Percentiles rank a stretch among this genome's conserved stretches.
Evolutionary conservation across 1,140 invertebrate species (phyloP).

Genomic region (Amphibalanus amphitrite): DNA sequence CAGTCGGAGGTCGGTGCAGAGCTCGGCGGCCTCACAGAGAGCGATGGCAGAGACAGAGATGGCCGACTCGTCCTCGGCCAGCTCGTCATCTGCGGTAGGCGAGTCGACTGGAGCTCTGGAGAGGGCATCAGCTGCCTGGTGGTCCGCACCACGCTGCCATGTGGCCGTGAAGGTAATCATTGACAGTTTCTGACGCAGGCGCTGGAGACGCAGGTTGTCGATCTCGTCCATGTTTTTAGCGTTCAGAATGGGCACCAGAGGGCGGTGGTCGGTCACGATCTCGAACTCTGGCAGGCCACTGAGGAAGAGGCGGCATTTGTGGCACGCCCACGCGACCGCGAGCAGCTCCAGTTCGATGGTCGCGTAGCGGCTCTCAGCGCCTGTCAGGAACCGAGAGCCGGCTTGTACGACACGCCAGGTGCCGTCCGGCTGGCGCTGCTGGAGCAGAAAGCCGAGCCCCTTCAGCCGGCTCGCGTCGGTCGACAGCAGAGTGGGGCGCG

Average conservation of each 20-base stretch:
- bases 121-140: conserved; percentile 10
- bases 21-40: background rate
- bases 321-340: conserved; percentile 17
- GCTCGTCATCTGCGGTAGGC: conserved; percentile 6
- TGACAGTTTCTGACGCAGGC: conserved; percentile 11
- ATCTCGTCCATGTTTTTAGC: conserved; percentile 12
- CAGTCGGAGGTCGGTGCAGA: conserved; percentile 3
- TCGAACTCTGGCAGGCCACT: conserved; percentile 13
- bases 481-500: conserved; percentile 9
- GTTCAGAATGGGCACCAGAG: conserved; percentile 14
- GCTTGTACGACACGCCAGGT: conserved; percentile 10
- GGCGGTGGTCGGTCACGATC: conserved; percentile 13
- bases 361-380: conserved; percentile 15
- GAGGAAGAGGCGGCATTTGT: conserved; percentile 18
- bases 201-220: conserved; percentile 15
- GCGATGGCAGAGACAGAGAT: background rate
- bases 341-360: conserved; percentile 17
- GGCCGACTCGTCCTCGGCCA: conserved; percentile 1
- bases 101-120: conserved; percentile 9
- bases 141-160: conserved; percentile 11
- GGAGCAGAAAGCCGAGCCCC: conserved; percentile 2
- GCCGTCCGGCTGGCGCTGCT: conserved; percentile 7
- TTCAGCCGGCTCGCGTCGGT: conserved; percentile 14
- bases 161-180: conserved; percentile 7
- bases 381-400: conserved; percentile 15